Base-by-base conservation (phyloP, 2,888 invertebrate genomes). In the Elegia similella region DNA sequence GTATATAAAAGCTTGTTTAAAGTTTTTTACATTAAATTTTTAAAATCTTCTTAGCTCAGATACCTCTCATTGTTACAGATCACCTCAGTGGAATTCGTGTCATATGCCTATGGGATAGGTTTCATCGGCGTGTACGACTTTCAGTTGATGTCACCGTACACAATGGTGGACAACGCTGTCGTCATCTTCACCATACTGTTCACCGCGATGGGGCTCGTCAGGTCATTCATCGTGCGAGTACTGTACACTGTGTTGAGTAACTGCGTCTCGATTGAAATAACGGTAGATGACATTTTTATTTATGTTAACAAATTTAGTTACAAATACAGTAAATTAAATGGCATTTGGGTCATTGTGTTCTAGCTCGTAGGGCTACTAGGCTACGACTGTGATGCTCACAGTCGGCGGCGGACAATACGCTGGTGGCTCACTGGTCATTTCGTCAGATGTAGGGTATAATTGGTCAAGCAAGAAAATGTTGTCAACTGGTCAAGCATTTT, bases 161-260 rank as follows among this genome's bases (percentile, higher is more conserved):
- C 77, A 0, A 82, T 83, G 81, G 67, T 82, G 3, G 88, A 88
- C 57, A 88, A 81, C 16, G 82, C 86, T 2, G 75, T 82, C 1
- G 62, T 87, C 0, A 66, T 86, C 29, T 86, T 80, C 62, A 65
- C 75, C 7, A 55, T 80, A n/a, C 32, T 75, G 0, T 80, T 75
- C 60, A 83, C 83, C n/a, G 1, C 64, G 0, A 29, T 72, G 16
- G 70, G 78, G 6, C 73, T 86, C 7, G 56, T 79, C 7, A 78
- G 84, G 57, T 85, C 86, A 0, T 67, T 82, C 61, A 74, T 85
- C 56, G 60, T 84, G 1, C 73, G 71, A 58, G 69, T 78, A 16
- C 52, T 87, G 32, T 78, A 73, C 61, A 47, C 73, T 53, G 62
- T 65, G 7, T 55, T 86, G 50, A 69, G 62, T 7, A 63, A 61